Evolutionary conservation across 2,113 vertebrate genomes (phyloP), one percentile per base, ranked within the genome.

Genomic region (Xiphophorus couchianus): DNA sequence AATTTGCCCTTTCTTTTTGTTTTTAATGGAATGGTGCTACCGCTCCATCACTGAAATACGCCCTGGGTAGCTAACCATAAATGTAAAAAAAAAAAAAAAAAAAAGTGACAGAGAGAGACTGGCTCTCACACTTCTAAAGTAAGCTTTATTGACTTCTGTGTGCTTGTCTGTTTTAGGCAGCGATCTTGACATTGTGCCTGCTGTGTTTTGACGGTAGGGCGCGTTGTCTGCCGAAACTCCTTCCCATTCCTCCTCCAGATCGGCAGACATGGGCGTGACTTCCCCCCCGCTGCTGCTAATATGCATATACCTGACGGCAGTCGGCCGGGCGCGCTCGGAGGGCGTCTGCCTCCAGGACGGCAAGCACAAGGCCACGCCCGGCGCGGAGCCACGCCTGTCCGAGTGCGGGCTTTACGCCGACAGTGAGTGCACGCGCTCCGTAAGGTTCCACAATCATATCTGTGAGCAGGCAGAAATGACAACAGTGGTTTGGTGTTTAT

Each of bases 311-410:
- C 73, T 92, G 39, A 62, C 66, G 27, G 80, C 79, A 27, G 33
- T 93, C 76, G 88, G 82, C 15, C 78, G 74, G 54, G 35, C 81
- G 25, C 72, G 17, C 77, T 80, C 84, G 0, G 93, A 94, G 17
- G 93, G 88, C 72, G 86, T 78, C 81, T 95, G 88, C 89, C 91
- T 93, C 28, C 86, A 92, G 60, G 92, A 93, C 13, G 90, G 91
- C 5, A 91, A 84, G 35, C 94, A 94, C 88, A 95, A 93, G 80
- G 74, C 84, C 80, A 80, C 82, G 30, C 91, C 93, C 58, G 51
- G 90, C 60, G 87, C 94, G 6, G 93, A 94, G 58, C 80, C 86
- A 1, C 42, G 82, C 60, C 90, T 95, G 86, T 87, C 74, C 22
- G 88, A 92, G 66, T 94, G 91, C 22, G 81, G 86, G 1, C 86